Percentiles rank a stretch among this genome's conserved stretches.
Conservation (phyloP, 2,797 vertebrate genomes). For the Pampus argenteus region DNA sequence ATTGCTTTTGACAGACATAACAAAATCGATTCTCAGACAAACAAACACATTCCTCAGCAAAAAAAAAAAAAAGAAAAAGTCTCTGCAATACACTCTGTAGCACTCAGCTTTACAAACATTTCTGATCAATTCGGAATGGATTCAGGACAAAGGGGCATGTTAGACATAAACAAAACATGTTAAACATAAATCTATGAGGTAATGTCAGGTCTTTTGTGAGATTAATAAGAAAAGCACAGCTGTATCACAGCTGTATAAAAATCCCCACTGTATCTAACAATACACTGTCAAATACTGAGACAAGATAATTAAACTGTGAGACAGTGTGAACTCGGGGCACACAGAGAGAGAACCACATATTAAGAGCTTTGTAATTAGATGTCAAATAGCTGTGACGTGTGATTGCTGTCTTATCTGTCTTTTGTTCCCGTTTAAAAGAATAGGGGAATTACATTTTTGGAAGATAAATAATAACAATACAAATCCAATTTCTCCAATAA, state of each 20-base stretch:
- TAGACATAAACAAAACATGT: slow-evolving; percentile 71
- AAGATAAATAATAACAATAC: slow-evolving; percentile 30
- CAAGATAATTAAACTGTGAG: slow-evolving; percentile 85
- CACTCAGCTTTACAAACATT: slow-evolving; percentile 31
- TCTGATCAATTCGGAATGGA: slow-evolving; percentile 46
- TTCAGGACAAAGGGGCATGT: slow-evolving; percentile 64
- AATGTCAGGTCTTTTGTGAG: slow-evolving; percentile 69
- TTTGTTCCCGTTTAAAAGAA: slow-evolving; percentile 61
- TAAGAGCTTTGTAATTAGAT: slow-evolving; percentile 84
- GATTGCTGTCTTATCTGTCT: slow-evolving; percentile 77
- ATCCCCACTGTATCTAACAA: slow-evolving; percentile 80
- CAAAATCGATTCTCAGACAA: background rate
- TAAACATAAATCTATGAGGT: slow-evolving; percentile 61
- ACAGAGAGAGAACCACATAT: slow-evolving; percentile 80
- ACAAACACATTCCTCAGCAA: slow-evolving; percentile 5
- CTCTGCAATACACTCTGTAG: slow-evolving; percentile 11
- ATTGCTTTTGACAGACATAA: background rate
- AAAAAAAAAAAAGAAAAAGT: slow-evolving; percentile 47
- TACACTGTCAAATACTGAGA: slow-evolving; percentile 83
- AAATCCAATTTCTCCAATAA: background rate
- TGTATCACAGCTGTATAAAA: too few species aligned
- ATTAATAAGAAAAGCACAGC: slow-evolving; percentile 78
- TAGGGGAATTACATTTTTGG: slow-evolving; percentile 54
- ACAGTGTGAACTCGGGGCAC: slow-evolving; percentile 75
- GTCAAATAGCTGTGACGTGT: slow-evolving; percentile 76